Percentiles rank a stretch among this genome's conserved stretches.
Evolutionary conservation across 2,797 vertebrate genomes (phyloP).

Genomic region (Hephaestus fuliginosus): DNA sequence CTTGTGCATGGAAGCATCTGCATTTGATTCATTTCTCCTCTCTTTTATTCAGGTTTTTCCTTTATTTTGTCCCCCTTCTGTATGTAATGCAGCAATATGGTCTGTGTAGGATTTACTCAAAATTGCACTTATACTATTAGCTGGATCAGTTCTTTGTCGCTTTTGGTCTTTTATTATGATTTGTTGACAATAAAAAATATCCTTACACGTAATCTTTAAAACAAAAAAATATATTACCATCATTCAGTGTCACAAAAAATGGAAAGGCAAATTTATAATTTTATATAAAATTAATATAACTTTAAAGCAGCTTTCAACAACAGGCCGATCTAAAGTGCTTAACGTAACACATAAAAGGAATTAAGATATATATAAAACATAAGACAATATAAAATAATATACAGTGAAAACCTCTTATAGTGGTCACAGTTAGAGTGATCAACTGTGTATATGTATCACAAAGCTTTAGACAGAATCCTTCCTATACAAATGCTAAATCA

Average conservation of each 20-base stretch:
- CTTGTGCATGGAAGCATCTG: too few relatives aligned
- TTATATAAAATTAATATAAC: too few relatives aligned
- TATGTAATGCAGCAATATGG: not conserved
- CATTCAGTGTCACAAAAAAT: not conserved
- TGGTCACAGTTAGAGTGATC: too few relatives aligned
- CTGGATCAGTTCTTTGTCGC: not conserved
- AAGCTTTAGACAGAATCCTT: too few relatives aligned
- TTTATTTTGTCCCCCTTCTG: too few relatives aligned
- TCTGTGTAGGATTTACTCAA: not conserved
- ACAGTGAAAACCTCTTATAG: too few relatives aligned
- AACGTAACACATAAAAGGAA: not conserved
- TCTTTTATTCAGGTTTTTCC: too few relatives aligned
- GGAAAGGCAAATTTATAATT: not conserved
- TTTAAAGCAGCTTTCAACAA: not conserved
- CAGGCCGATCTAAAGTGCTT: not conserved
- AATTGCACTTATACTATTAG: not conserved
- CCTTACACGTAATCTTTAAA: not conserved
- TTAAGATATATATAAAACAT: not conserved
- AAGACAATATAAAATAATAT: not conserved
- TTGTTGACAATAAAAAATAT: conserved; percentile 1
- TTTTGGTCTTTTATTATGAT: not conserved
- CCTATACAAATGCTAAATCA: too few relatives aligned
- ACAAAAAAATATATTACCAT: not conserved
- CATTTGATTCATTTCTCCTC: too few relatives aligned
- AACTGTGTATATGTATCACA: too few relatives aligned